Evolutionary conservation across 2,888 invertebrate species (phyloP).

Genomic region (Amphipyra berbera): DNA sequence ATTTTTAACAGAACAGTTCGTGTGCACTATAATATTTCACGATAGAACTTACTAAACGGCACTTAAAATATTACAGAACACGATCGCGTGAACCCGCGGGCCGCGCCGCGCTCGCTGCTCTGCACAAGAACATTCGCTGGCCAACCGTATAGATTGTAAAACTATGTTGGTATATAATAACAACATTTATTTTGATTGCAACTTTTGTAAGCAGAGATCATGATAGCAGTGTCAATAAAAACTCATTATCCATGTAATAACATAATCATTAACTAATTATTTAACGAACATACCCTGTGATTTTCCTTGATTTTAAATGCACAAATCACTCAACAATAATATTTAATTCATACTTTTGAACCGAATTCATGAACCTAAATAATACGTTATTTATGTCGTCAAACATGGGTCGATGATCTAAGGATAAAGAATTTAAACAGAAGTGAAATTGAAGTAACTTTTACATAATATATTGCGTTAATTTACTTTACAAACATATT

Average conservation of each 20-base stretch:
- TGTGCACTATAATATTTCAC: too few relatives aligned
- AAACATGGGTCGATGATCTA: conserved; percentile 8
- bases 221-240: conserved; percentile 20
- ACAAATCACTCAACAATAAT: conserved; percentile 16
- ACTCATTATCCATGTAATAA: conserved; percentile 12
- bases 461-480: conserved; percentile 18
- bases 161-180: conserved; percentile 9
- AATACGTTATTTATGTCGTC: background rate
- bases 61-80: too few relatives aligned
- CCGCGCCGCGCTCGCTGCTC: too few relatives aligned
- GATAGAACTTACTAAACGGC: too few relatives aligned
- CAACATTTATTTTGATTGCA: conserved; percentile 13
- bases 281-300: conserved; percentile 42
- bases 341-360: background rate
- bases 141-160: conserved; percentile 4
- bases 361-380: conserved; percentile 5
- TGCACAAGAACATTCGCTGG: too few relatives aligned
- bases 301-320: conserved; percentile 45
- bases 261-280: conserved; percentile 17
- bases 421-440: background rate
- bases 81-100: too few relatives aligned
- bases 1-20: too few relatives aligned
- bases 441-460: conserved; percentile 12
- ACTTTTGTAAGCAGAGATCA: too few relatives aligned
- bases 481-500: too few relatives aligned